These are phyloP conservation scores for Lerista edwardsae DNA, from an alignment of 2,797 vertebrate genomes.

Conservation along the genomic window DNA sequence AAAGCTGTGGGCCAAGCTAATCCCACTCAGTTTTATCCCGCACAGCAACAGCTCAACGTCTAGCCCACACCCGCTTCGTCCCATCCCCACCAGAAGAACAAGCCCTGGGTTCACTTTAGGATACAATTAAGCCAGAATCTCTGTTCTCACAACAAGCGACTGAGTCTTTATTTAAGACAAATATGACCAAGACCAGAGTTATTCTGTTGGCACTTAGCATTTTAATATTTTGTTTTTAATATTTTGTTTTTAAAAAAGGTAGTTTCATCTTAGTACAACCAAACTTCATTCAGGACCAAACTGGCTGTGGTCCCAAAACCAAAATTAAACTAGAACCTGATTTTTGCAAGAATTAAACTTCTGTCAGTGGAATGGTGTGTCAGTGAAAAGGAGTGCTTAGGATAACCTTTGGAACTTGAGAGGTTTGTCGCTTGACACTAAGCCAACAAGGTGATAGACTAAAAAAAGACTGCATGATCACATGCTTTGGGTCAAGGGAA, in stretches of 20 bases:
- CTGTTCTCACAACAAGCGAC: slow-evolving; percentile 20
- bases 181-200: slow-evolving; percentile 29
- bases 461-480: neutral
- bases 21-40: too few species aligned
- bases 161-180: slow-evolving; percentile 59
- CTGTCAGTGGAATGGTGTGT: neutral
- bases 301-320: neutral
- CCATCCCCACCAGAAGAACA: neutral
- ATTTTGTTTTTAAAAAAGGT: slow-evolving; percentile 44
- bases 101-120: neutral
- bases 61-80: too few species aligned
- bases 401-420: fast-evolving
- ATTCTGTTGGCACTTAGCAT: neutral
- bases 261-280: neutral
- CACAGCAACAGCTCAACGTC: too few species aligned
- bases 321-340: fast-evolving
- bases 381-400: fast-evolving
- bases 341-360: neutral
- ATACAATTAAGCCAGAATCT: slow-evolving; percentile 5
- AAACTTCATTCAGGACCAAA: neutral
- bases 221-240: slow-evolving; percentile 33
- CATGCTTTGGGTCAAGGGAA: neutral
- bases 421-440: neutral
- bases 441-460: neutral
- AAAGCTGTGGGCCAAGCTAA: too few species aligned